phyloP scores from a whole-genome alignment of 2,888 invertebrate genomes.

The Chironomus riparius region DNA sequence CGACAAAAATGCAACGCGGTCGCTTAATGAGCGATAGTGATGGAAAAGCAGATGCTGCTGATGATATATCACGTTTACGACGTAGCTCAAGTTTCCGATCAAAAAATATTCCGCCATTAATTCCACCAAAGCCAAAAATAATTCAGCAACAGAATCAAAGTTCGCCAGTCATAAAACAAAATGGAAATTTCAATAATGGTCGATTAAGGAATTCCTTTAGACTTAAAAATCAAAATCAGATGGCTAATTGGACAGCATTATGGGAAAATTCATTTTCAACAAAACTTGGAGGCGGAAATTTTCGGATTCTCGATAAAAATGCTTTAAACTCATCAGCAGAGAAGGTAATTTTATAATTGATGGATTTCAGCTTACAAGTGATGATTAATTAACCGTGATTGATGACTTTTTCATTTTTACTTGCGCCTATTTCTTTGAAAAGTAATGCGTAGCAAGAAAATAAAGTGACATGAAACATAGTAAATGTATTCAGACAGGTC shows the following conservation, averaged over 20 bases:
- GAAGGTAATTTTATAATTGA: conserved; percentile 3
- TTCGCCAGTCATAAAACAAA: conserved; percentile 28
- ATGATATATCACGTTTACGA: conserved; percentile 30
- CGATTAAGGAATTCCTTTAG: conserved; percentile 36
- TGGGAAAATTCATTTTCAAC: conserved; percentile 38
- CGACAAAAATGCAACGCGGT: conserved; percentile 27
- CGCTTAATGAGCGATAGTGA: conserved; percentile 33
- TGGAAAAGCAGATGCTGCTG: conserved; percentile 29
- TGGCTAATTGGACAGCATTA: conserved; percentile 37
- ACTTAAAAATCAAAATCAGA: conserved; percentile 32
- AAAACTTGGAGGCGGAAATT: conserved; percentile 34
- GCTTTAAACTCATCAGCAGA: background rate
- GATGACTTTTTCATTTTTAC: background rate
- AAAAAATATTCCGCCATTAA: conserved; percentile 10
- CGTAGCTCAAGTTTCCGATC: conserved; percentile 32
- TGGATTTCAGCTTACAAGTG: background rate
- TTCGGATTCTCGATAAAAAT: conserved; percentile 38
- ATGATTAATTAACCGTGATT: background rate
- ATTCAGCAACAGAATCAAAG: background rate
- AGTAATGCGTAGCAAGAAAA: background rate
- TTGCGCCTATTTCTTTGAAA: background rate
- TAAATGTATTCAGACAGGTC: background rate
- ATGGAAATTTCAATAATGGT: conserved; percentile 30
- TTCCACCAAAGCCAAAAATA: conserved; percentile 17
- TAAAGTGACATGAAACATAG: background rate